A percentile compares a stretch with the other conserved stretches of the same genome.
Conservation (phyloP, 2,888 invertebrate species). For the Tipula unca region DNA sequence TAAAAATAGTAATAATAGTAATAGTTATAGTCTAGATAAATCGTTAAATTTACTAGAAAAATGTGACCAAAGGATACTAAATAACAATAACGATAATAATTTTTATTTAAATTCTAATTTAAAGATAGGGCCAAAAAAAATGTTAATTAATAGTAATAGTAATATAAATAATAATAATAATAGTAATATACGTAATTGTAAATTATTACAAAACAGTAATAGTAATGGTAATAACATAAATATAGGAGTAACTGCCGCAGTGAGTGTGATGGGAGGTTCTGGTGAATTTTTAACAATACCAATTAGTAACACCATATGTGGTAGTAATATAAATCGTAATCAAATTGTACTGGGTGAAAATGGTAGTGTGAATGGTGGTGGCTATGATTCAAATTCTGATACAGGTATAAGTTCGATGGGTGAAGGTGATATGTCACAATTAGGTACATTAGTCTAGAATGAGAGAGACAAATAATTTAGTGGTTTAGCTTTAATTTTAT, state of each 20-base stretch:
- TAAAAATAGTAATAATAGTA: constrained; percentile 14
- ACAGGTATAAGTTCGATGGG: constrained; percentile 27
- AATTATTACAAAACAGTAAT: not conserved
- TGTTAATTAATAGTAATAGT: constrained; percentile 20
- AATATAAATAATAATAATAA: not conserved
- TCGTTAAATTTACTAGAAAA: constrained; percentile 25
- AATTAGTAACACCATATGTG: not conserved
- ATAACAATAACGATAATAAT: constrained; percentile 2
- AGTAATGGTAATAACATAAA: not conserved
- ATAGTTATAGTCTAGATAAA: not conserved
- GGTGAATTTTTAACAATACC: not conserved
- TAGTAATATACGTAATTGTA: not conserved
- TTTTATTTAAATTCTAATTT: constrained; percentile 16
- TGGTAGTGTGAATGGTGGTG: constrained; percentile 22
- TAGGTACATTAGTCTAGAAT: constrained; percentile 27
- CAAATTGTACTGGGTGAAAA: not conserved
- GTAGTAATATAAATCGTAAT: not conserved
- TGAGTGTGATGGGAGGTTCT: not conserved
- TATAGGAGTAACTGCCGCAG: not conserved
- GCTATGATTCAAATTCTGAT: constrained; percentile 26
- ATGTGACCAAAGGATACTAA: constrained; percentile 22
- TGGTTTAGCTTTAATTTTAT: not conserved
- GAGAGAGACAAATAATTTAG: not conserved
- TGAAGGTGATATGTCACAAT: constrained; percentile 25
- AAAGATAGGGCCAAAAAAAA: constrained; percentile 24